Base-by-base conservation (phyloP, 2,888 invertebrate genomes). In the Leptogaster cylindrica region DNA sequence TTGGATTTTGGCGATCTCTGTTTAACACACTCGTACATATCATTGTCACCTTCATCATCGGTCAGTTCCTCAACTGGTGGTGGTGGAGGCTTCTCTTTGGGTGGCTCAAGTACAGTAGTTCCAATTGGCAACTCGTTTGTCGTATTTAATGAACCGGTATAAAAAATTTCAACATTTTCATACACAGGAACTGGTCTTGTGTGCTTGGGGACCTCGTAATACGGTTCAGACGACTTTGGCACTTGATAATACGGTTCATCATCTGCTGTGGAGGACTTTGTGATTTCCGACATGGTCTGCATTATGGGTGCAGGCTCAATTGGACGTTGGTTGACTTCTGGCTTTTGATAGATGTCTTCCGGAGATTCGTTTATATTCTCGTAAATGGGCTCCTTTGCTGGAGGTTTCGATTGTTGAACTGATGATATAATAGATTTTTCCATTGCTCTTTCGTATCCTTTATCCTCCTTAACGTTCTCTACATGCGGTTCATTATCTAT, bases 41-140 rank as follows among this genome's bases (percentile, higher is more conserved):
- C 66, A 25, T 70, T 72, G 82, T 82, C 80, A 75, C 82, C 84
- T 77, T 81, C 82, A 70, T 82, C 82, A 44, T 82, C 79, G 66
- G 85, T 81, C 7, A 79, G 75, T 52, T 88, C 88, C 65, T 88
- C 88, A 63, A 84, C 83, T 0, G 91, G 91, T 2, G 91, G 91
- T 8, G 93, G 93, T 1, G 93, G 93, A 25, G 93, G 93, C 75
- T 92, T 92, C 76, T 92, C 92, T 75, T 88, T 91, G n/a, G 91
- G 91, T 10, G 92, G 92, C 75, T 91, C 90, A 75, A 88, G 69
- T 33, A 73, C 81, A 20, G 70, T 68, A 51, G 73, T 14, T 25
- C 71, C 71, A 67, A 67, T 44, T 72, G 16, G 20, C 69, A 71
- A 28, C 65, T 68, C 63, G 73, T 77, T 1, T 74, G 7, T 31